Evolutionary conservation across 1,140 invertebrate genomes (phyloP), one percentile per base, ranked within the genome.

Genomic region (Andrena cerasifolii): DNA sequence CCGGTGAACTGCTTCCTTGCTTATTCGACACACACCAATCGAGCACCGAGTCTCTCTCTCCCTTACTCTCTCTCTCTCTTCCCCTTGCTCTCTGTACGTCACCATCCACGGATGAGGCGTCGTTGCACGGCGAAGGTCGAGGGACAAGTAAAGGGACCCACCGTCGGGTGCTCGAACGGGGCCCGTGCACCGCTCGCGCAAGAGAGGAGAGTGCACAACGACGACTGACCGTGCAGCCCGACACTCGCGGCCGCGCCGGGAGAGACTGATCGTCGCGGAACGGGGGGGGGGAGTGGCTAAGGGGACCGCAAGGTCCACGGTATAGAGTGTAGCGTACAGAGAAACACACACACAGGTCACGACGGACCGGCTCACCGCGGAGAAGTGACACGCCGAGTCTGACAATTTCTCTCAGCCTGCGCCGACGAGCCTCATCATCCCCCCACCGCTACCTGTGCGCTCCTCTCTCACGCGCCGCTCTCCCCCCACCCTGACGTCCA

Each of bases 351-450:
- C 18, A 49, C 56, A 72, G 72, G 51, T 87, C 82, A 78, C 79
- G 53, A 70, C 76, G 71, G 66, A 63, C 65, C 82, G 70, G 81
- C 73, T 83, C 70, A 62, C 84, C 74, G 76, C 75, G 70, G 59
- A 84, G 83, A 84, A 87, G 78, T 87, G 82, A 86, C 79, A 82
- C 78, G 63, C 18, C 33, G 77, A 61, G 71, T 86, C 87, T 85
- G 83, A 89, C 84, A 89, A 89, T 87, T 90, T 87, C 86, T 87
- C 86, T 87, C 80, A 80, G 85, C 78, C 83, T 84, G 83, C 82
- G 78, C 53, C 24, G 53, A 54, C 16, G 72, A 58, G 78, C 58
- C 71, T 79, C 83, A 88, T 90, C 86, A 86, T 89, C 87, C 86
- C 82, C 79, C 78, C 80, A 78, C 74, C 72, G 58, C 33, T 16